Conservation (phyloP, 1,140 invertebrate species). For the Calliopsis andreniformis region DNA sequence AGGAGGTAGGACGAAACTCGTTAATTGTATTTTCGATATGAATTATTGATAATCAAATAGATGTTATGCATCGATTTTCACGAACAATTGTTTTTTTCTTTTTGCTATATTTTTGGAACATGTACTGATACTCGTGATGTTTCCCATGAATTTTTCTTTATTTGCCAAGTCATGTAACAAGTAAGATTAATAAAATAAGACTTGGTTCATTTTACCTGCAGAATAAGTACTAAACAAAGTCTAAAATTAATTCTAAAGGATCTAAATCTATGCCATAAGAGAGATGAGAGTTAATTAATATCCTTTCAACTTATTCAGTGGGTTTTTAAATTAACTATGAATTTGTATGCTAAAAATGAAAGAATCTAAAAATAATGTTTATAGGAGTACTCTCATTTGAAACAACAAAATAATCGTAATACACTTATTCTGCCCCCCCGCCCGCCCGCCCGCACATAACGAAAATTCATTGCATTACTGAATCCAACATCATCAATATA, state of each 20-base stretch:
- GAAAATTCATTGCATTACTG: constrained; percentile 6
- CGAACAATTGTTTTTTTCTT: constrained; percentile 43
- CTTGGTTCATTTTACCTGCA: not conserved
- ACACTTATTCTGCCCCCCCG: constrained; percentile 16
- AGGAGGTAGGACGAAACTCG: constrained; percentile 61
- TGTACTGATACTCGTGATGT: constrained; percentile 31
- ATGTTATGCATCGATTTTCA: constrained; percentile 34
- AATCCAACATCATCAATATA: not conserved
- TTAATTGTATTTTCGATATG: constrained; percentile 55
- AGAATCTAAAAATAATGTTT: not conserved
- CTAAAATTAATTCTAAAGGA: constrained; percentile 10
- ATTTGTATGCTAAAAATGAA: constrained; percentile 20
- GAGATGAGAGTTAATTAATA: constrained; percentile 5
- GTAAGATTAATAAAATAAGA: constrained; percentile 16
- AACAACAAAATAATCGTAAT: not conserved
- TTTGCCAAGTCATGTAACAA: not conserved
- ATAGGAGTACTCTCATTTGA: constrained; percentile 14
- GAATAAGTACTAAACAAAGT: constrained; percentile 24
- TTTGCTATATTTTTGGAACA: not conserved
- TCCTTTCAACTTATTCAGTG: not conserved
- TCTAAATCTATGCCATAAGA: constrained; percentile 23
- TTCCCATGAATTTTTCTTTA: constrained; percentile 12
- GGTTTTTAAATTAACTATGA: constrained; percentile 7
- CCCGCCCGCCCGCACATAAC: too few species aligned
- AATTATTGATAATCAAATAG: constrained; percentile 50